A percentile compares a stretch with the other conserved stretches of the same genome.
phyloP scores from a whole-genome alignment of 2,113 vertebrate species.

The Labeo rohita region DNA sequence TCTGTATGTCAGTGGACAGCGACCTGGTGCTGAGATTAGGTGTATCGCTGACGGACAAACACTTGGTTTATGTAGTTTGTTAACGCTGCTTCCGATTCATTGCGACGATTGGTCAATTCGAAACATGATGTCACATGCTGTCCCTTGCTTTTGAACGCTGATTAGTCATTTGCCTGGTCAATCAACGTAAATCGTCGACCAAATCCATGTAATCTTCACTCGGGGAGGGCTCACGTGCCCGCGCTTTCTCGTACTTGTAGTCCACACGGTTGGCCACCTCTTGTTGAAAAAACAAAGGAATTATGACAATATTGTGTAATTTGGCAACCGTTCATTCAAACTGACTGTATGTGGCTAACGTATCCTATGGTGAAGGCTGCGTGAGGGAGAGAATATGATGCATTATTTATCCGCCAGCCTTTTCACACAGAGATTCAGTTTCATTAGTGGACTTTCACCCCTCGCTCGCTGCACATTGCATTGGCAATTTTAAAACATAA shows the following conservation, averaged over 20 bases:
- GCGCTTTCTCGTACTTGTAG: neutral
- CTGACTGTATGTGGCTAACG: neutral
- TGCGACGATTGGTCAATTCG: conserved; percentile 49
- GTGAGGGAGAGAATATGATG: neutral
- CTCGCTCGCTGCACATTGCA: neutral
- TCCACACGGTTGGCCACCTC: neutral
- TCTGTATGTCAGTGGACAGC: conserved; percentile 57
- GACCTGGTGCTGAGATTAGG: conserved; percentile 63
- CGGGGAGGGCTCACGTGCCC: conserved; percentile 27
- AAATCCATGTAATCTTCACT: conserved; percentile 27
- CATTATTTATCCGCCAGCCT: neutral
- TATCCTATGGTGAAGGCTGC: neutral
- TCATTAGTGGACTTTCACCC: conserved; percentile 9
- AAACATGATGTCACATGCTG: neutral
- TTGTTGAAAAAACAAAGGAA: neutral
- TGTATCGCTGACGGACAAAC: conserved; percentile 51
- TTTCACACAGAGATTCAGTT: conserved; percentile 15
- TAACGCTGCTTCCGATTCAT: conserved; percentile 15
- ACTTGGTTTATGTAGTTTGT: conserved; percentile 43
- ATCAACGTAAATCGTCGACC: conserved; percentile 46
- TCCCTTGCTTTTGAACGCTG: neutral
- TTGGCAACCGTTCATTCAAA: neutral
- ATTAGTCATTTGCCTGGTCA: conserved; percentile 47
- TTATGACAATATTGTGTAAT: neutral
- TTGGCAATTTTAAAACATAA: neutral